phyloP scores from a whole-genome alignment of 2,888 invertebrate genomes.

The Metellina segmentata region DNA sequence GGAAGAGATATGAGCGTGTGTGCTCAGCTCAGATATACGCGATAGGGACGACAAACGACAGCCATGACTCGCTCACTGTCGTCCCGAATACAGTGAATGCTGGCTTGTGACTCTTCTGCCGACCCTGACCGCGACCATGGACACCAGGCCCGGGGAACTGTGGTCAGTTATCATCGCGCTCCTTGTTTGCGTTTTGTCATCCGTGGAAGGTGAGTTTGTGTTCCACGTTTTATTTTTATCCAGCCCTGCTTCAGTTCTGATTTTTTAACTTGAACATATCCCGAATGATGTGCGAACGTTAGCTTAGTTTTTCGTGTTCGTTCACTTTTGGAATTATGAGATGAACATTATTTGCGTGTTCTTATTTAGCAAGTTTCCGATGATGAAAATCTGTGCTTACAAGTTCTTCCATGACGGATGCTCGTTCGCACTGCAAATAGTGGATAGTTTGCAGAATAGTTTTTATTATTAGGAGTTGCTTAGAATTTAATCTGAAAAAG shows the following conservation, averaged over 20 bases:
- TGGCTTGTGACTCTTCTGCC: not conserved
- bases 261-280: too few relatives aligned
- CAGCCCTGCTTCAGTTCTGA: not conserved
- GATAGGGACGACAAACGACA: conserved; percentile 15
- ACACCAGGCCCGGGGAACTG: conserved; percentile 23
- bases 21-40: conserved; percentile 13
- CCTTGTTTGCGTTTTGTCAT: conserved; percentile 30
- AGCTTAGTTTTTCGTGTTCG: too few relatives aligned
- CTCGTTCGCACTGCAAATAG: too few relatives aligned
- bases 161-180: conserved; percentile 17
- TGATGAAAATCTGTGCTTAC: too few relatives aligned
- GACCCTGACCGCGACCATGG: conserved; percentile 61
- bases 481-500: too few relatives aligned
- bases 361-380: not conserved
- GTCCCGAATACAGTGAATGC: conserved; percentile 33
- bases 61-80: conserved; percentile 21
- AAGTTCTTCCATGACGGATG: too few relatives aligned
- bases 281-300: too few relatives aligned
- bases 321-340: not conserved
- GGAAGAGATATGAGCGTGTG: conserved; percentile 9
- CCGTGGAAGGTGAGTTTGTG: conserved; percentile 53
- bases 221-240: not conserved
- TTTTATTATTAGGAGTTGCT: too few relatives aligned
- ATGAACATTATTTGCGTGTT: conserved; percentile 8
- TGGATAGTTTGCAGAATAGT: too few relatives aligned